phyloP scores from a whole-genome alignment of 2,797 vertebrate genomes.

The Tinamus major region DNA sequence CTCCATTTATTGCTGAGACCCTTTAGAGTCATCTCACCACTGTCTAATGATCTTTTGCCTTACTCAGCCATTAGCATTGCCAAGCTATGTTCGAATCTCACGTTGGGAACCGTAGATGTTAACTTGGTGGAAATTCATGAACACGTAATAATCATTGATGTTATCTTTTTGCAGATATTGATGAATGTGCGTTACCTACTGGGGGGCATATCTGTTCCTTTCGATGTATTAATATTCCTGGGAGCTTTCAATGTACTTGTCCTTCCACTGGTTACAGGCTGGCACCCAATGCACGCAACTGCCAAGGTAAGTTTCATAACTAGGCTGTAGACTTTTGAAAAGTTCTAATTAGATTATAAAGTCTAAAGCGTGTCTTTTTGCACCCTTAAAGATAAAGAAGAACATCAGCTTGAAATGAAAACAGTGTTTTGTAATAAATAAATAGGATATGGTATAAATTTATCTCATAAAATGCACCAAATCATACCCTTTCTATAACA shows the following conservation, averaged over 20 bases:
- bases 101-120: rapidly evolving
- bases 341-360: not conserved
- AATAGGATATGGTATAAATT: not conserved
- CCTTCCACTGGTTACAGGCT: conserved; percentile 88
- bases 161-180: conserved; percentile 86
- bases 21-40: not conserved
- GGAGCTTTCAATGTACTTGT: conserved; percentile 96
- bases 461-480: not conserved
- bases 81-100: not conserved
- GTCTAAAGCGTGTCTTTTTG: not conserved
- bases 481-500: not conserved
- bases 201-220: conserved; percentile 98
- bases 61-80: not conserved
- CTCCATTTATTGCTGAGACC: not conserved
- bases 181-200: conserved; percentile 95
- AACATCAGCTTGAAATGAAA: not conserved
- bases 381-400: not conserved
- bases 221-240: conserved; percentile 91
- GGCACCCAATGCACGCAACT: conserved; percentile 91
- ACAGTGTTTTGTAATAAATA: not conserved
- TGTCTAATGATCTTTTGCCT: not conserved
- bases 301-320: conserved; percentile 85
- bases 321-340: not conserved
- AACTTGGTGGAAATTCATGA: not conserved
- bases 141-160: not conserved